Conservation (phyloP, 1,140 invertebrate species). For the Papilio polytes region DNA sequence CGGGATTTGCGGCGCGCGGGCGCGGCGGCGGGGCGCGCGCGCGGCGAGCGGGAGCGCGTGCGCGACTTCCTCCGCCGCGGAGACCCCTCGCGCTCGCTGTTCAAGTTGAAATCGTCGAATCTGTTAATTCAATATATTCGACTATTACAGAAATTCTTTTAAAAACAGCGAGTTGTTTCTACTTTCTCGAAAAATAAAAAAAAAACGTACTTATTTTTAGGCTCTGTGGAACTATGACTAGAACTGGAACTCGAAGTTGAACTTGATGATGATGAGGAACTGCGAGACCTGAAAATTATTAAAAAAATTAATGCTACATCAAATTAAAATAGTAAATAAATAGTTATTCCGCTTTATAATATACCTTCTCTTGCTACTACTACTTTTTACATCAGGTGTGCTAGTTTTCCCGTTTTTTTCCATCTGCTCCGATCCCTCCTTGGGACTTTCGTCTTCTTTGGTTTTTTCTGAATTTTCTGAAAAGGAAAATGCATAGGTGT, state of each 20-base stretch:
- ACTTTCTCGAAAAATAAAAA: neutral
- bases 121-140: slow-evolving; percentile 48
- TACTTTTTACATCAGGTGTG: slow-evolving; percentile 57
- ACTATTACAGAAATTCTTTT: no score
- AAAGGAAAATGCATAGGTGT: slow-evolving; percentile 24
- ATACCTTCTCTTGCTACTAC: slow-evolving; percentile 65
- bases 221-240: slow-evolving; percentile 72
- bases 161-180: no score
- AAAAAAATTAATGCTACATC: slow-evolving; percentile 3
- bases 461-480: slow-evolving; percentile 57
- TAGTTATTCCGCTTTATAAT: slow-evolving; percentile 33
- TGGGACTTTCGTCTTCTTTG: slow-evolving; percentile 55
- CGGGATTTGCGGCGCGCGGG: slow-evolving; percentile 65
- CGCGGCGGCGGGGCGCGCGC: slow-evolving; percentile 55
- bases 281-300: slow-evolving; percentile 60
- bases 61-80: slow-evolving; percentile 49
- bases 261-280: slow-evolving; percentile 76
- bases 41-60: slow-evolving; percentile 62
- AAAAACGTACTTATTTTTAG: slow-evolving; percentile 73
- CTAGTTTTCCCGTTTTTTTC: slow-evolving; percentile 64
- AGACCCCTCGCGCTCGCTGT: slow-evolving; percentile 73
- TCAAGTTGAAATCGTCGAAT: slow-evolving; percentile 83
- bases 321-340: neutral
- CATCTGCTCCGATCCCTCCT: slow-evolving; percentile 49
- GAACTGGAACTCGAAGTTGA: slow-evolving; percentile 78